Base-by-base conservation (phyloP, 2,113 vertebrate species). In the Eonycteris spelaea region DNA sequence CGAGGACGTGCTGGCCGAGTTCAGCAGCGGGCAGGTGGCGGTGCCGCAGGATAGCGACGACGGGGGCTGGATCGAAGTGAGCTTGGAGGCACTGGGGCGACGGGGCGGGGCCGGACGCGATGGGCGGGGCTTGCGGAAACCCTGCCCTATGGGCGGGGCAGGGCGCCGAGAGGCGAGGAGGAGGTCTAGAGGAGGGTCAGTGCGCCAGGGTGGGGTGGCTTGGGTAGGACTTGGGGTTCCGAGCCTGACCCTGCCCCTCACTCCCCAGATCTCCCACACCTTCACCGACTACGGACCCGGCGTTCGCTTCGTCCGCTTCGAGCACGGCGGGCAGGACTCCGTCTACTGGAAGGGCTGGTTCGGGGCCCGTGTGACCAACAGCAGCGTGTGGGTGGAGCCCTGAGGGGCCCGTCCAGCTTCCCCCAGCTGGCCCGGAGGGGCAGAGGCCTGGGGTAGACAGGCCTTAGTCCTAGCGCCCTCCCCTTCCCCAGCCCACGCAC, bases 291-390 rank as follows among this genome's bases (percentile, higher is more conserved):
- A 99, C 0, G 99, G 99, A 7, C 98, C 99, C 0, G 99, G 99
- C 2, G 97, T 99, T n/a, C 99, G 99, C 15, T 99, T 98, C 55
- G 98, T 99, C 93, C 97, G 96, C 73, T 99, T 99, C 2, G 99
- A 99, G 65, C 99, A 99, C 0, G 99, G 99, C 0, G 99, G 99
- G 2, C 98, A 99, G 97, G 99, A 99, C 98, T 98, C 98, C 0
- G 99, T 99, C 4, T 99, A 95, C 98, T 99, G 99, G 99, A 98
- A 99, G 28, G 99, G 99, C 0, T 99, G 99, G 99, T 99, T 98
- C 3, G 99, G 99, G 0, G 99, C 99, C 0, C 98, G 99, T 5
- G 98, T 99, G 93, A 99, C 99, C 30, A 99, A 98, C 95, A 99
- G 99, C 98, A 99, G 98, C 0, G 98, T 99, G 45, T 99, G 94